Evolutionary conservation across 2,888 invertebrate species (phyloP), one percentile per base, ranked within the genome.

Genomic region (Lycocerus yunnanus): DNA sequence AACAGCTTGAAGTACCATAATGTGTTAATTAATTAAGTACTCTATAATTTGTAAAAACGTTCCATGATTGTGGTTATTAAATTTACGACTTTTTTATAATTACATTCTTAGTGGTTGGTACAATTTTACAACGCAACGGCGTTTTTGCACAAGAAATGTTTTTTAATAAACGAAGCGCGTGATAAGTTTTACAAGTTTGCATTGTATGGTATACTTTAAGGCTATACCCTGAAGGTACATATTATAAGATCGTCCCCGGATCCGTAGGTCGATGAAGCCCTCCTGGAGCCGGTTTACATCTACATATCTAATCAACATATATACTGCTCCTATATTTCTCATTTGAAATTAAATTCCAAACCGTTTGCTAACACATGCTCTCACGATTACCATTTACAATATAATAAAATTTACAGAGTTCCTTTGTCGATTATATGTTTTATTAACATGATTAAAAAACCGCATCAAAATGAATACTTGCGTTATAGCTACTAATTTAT

Each of bases 401-500:
- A 80, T 80, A 80, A 80, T 81, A 80, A 81, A 81, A 79, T 79
- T 79, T 78, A 78, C 80, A 77, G 77, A 76, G 78, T 79, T 78
- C 78, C 80, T 80, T 68, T 80, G 81, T 78, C 81, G 82, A 82
- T 82, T 80, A 79, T 80, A 81, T 80, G 82, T 80, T 80, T 82
- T 81, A 82, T 82, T 79, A 78, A 77, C 73, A 68, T 78, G 79
- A 80, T 82, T 80, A 78, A 81, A 80, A 80, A 81, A 81, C 78
- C 78, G 79, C 77, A 80, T 80, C 78, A 79, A 80, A 81, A 80
- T 76, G 79, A 80, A 81, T 78, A 76, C 79, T 77, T 70, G 80
- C 80, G 72, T 73, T 78, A 81, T 81, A 72, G 80, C 75, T 78
- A 79, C 73, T 78, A 81, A 83, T 83, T 83, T 83, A 83, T 82